These are phyloP conservation scores for Leptinotarsa undecemlineata DNA, from an alignment of 1,140 invertebrate species.

Conservation along the genomic window DNA sequence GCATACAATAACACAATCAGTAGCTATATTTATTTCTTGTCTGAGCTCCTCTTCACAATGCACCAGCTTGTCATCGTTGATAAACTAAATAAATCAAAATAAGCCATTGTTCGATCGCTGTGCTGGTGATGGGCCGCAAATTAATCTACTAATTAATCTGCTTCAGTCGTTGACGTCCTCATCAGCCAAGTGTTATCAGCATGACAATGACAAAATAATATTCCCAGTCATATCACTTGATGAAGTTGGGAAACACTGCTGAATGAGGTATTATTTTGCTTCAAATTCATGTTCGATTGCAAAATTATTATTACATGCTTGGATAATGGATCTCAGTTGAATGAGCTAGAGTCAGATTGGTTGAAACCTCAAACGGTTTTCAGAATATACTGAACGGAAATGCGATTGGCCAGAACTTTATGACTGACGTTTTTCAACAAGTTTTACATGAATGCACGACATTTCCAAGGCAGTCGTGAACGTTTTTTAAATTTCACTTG, in stretches of 20 bases:
- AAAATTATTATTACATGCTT: too few relatives aligned
- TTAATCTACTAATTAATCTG: neutral
- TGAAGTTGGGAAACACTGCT: neutral
- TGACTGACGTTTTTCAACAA: too few relatives aligned
- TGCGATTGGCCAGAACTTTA: too few relatives aligned
- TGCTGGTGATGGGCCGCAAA: neutral
- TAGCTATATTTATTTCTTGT: constrained; percentile 1
- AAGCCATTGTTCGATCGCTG: neutral
- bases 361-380: too few relatives aligned
- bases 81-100: constrained; percentile 3
- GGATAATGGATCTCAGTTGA: too few relatives aligned
- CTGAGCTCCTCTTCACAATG: neutral
- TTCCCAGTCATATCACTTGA: neutral
- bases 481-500: too few relatives aligned
- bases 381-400: too few relatives aligned
- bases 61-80: constrained; percentile 2
- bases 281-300: too few relatives aligned
- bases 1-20: neutral
- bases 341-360: too few relatives aligned
- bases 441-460: too few relatives aligned
- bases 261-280: too few relatives aligned
- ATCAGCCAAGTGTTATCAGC: neutral
- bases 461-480: too few relatives aligned
- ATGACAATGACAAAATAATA: constrained; percentile 6
- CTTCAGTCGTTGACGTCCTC: constrained; percentile 1